Conservation (phyloP, 2,113 vertebrate species). For the Marmota monax region DNA sequence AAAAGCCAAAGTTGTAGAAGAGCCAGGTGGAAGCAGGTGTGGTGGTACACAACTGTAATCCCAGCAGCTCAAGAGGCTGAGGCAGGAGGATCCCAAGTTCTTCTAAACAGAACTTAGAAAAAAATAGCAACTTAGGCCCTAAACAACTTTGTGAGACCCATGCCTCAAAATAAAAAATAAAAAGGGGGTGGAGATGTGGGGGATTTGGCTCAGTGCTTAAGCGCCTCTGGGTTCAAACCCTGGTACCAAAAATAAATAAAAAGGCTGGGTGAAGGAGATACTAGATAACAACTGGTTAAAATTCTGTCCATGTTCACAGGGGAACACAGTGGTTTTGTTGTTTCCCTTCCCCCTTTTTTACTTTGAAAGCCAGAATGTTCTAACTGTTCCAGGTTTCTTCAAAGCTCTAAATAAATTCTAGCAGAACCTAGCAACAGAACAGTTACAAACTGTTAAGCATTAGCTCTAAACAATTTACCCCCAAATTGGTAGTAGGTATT, state of each 20-base stretch:
- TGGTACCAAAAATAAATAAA: background rate
- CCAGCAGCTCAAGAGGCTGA: background rate
- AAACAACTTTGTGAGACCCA: background rate
- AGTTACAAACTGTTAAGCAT: background rate
- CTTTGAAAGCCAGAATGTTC: slow-evolving; percentile 61
- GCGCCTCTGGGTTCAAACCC: background rate
- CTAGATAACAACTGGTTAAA: background rate
- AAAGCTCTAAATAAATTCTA: background rate
- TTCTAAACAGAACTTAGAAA: too few species aligned
- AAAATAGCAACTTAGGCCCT: too few species aligned
- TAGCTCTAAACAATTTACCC: background rate
- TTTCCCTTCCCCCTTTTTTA: background rate
- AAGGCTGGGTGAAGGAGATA: background rate
- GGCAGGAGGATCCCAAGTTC: background rate
- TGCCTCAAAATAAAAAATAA: background rate
- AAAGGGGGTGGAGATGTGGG: background rate
- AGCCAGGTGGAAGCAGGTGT: background rate
- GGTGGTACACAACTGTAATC: background rate
- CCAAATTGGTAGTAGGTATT: background rate
- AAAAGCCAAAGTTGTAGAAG: background rate
- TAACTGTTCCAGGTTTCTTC: background rate
- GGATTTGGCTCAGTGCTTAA: background rate
- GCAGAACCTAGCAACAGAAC: background rate
- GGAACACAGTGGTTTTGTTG: background rate
- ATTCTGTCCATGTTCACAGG: background rate